Conservation (phyloP, 2,888 invertebrate genomes). For the Lysandra bellargus region DNA sequence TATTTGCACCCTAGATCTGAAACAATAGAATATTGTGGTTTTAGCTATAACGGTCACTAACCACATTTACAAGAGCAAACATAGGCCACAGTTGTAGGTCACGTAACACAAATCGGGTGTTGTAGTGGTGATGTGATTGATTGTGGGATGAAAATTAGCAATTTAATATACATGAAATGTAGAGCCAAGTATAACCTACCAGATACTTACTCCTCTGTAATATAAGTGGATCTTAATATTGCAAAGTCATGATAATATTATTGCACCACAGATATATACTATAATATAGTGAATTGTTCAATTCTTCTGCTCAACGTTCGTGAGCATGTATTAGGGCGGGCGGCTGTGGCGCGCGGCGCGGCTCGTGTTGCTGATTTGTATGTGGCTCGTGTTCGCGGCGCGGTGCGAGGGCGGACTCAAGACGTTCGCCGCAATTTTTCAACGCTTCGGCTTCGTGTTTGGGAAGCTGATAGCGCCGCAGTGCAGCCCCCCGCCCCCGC, state of each 20-base stretch:
- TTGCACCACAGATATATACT: not conserved
- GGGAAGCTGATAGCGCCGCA: conserved; percentile 64
- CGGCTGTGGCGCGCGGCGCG: conserved; percentile 35
- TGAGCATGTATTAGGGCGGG: conserved; percentile 32
- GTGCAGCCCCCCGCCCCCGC: conserved; percentile 50
- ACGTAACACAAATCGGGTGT: not conserved
- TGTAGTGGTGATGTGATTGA: not conserved
- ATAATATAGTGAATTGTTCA: conserved; percentile 23
- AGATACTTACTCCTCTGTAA: not conserved
- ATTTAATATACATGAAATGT: not conserved
- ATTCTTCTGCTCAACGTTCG: conserved; percentile 3
- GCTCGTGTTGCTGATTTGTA: conserved; percentile 66
- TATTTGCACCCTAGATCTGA: not conserved
- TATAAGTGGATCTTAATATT: not conserved
- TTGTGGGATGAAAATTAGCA: not conserved
- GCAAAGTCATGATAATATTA: not conserved
- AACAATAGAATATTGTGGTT: conserved; percentile 4
- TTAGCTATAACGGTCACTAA: not conserved
- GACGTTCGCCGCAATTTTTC: conserved; percentile 77
- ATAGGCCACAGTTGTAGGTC: not conserved
- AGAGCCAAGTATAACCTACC: no score
- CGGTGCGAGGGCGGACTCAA: conserved; percentile 63
- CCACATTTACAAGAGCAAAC: conserved; percentile 5
- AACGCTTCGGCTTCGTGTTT: conserved; percentile 71
- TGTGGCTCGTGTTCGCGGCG: conserved; percentile 62